These are phyloP conservation scores for Progne subis DNA, from an alignment of 2,113 vertebrate genomes.

Conservation along the genomic window DNA sequence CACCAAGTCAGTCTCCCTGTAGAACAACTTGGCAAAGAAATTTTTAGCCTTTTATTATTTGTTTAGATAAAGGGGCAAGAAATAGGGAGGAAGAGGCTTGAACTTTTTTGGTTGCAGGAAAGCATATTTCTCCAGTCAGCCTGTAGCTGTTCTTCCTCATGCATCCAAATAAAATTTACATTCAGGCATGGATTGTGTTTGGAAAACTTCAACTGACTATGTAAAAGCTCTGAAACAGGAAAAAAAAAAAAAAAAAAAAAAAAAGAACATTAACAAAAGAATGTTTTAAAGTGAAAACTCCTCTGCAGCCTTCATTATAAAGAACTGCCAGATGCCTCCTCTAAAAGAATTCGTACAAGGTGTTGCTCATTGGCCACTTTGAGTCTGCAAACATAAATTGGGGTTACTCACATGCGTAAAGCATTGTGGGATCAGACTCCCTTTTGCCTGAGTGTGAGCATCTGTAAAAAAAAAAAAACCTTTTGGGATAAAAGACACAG, in stretches of 20 bases:
- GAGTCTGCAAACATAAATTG: constrained; percentile 15
- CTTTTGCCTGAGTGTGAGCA: constrained; percentile 38
- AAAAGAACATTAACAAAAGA: constrained; percentile 41
- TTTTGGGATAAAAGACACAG: constrained; percentile 71
- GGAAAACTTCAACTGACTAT: constrained; percentile 1
- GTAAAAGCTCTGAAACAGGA: constrained; percentile 14
- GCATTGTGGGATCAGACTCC: constrained; percentile 12
- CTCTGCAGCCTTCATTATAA: constrained; percentile 32
- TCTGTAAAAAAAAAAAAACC: constrained; percentile 62
- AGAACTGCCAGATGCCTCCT: constrained; percentile 51
- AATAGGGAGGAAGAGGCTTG: neutral
- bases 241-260: neutral
- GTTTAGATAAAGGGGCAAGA: neutral
- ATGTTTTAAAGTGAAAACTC: constrained; percentile 19
- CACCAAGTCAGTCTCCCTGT: neutral
- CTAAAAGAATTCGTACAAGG: constrained; percentile 35
- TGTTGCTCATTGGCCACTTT: constrained; percentile 14
- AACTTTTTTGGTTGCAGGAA: neutral
- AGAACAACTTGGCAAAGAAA: neutral
- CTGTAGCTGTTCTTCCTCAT: constrained; percentile 15
- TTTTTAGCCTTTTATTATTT: neutral
- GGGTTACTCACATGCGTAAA: constrained; percentile 15
- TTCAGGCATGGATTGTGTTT: neutral
- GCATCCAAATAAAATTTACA: constrained; percentile 34
- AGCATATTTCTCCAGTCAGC: constrained; percentile 4